Evolutionary conservation across 2,113 vertebrate species (phyloP).

Genomic region (Istiophorus platypterus): DNA sequence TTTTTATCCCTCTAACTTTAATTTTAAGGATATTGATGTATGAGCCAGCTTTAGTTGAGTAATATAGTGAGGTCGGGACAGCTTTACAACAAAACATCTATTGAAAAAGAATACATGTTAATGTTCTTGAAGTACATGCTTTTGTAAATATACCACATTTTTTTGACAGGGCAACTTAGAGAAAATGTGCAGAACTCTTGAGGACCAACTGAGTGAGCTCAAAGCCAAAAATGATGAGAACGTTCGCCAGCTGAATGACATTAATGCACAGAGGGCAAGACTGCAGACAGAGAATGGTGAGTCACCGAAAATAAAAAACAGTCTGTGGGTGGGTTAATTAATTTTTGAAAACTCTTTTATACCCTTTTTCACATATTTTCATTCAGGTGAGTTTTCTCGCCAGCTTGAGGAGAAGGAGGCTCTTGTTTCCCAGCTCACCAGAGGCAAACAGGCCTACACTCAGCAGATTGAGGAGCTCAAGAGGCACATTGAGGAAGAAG

Average conservation of each 20-base stretch:
- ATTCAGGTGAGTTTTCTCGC: slow-evolving; percentile 84
- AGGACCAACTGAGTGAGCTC: slow-evolving; percentile 92
- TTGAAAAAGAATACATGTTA: too few relatives aligned
- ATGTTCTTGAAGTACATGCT: too few relatives aligned
- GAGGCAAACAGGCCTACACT: slow-evolving; percentile 86
- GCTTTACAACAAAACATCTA: slow-evolving; percentile 46
- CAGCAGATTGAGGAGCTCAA: slow-evolving; percentile 89
- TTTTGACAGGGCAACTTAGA: slow-evolving; percentile 87
- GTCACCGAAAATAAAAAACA: not conserved
- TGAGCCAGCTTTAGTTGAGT: too few relatives aligned
- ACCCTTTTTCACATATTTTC: too few relatives aligned
- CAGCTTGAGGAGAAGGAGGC: slow-evolving; percentile 88
- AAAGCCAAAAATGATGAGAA: slow-evolving; percentile 83
- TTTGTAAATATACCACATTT: not conserved
- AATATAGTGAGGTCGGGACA: slow-evolving; percentile 48
- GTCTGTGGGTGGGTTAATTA: not conserved
- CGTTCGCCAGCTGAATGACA: slow-evolving; percentile 74
- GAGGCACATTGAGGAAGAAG: slow-evolving; percentile 90
- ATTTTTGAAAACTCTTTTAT: not conserved
- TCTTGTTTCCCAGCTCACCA: slow-evolving; percentile 87
- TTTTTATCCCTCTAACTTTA: too few relatives aligned
- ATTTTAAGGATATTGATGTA: too few relatives aligned
- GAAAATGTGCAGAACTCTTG: slow-evolving; percentile 90
- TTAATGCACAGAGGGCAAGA: slow-evolving; percentile 68
- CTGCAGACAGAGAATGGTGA: slow-evolving; percentile 76